These are phyloP conservation scores for Ifrita kowaldi DNA, from an alignment of 2,113 vertebrate genomes.

Conservation along the genomic window DNA sequence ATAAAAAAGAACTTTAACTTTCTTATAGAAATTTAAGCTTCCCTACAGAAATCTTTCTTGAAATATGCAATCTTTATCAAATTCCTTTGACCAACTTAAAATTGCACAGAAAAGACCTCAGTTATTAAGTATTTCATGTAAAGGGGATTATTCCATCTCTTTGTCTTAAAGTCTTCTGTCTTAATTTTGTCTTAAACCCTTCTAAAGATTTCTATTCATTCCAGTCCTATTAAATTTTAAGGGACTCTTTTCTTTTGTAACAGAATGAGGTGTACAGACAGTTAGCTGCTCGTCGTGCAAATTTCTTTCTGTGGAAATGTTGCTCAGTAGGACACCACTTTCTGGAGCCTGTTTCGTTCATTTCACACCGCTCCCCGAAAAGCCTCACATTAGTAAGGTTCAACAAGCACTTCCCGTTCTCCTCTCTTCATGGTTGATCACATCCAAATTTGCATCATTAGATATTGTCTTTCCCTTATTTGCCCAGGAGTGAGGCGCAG, in stretches of 20 bases:
- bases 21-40: neutral
- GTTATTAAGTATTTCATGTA: neutral
- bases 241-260: neutral
- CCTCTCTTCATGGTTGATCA: neutral
- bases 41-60: neutral
- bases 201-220: neutral
- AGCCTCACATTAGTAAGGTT: slow-evolving; percentile 15
- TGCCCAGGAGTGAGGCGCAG: neutral
- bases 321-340: slow-evolving; percentile 18
- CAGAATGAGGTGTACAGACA: neutral
- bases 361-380: neutral
- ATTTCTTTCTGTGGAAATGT: neutral
- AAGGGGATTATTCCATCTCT: neutral
- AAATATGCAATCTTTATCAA: neutral
- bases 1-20: neutral
- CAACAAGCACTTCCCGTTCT: neutral
- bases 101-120: neutral
- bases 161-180: neutral
- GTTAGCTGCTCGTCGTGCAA: neutral
- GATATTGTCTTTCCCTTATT: neutral
- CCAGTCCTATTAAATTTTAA: slow-evolving; percentile 4
- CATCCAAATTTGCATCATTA: neutral
- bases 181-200: slow-evolving; percentile 7
- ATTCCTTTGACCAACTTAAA: neutral
- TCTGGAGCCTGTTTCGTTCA: neutral